Conservation (phyloP, 1,140 invertebrate genomes). For the Halyomorpha halys region DNA sequence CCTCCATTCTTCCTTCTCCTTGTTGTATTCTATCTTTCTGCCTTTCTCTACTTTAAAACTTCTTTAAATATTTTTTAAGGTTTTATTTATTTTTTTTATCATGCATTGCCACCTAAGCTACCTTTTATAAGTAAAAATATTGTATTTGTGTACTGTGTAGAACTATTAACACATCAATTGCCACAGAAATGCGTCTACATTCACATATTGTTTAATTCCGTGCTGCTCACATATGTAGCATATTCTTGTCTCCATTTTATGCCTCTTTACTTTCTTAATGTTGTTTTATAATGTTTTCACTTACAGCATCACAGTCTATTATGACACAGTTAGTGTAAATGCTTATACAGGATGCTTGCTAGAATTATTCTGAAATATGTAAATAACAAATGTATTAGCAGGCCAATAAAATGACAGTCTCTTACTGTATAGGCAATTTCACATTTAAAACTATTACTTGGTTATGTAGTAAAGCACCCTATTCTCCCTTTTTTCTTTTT, state of each 20-base stretch:
- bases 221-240: slow-evolving; percentile 15
- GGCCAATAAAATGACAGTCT: neutral
- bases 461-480: slow-evolving; percentile 25
- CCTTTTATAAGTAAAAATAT: slow-evolving; percentile 6
- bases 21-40: slow-evolving; percentile 30
- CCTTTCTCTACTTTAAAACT: slow-evolving; percentile 27
- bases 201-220: slow-evolving; percentile 15
- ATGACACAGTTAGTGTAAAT: slow-evolving; percentile 8
- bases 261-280: slow-evolving; percentile 20
- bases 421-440: slow-evolving; percentile 7
- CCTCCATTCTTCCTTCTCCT: slow-evolving; percentile 23
- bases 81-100: slow-evolving; percentile 14
- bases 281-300: slow-evolving; percentile 22
- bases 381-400: neutral
- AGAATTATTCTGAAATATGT: neutral
- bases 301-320: slow-evolving; percentile 22
- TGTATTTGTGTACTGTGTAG: slow-evolving; percentile 19
- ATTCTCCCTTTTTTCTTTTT: slow-evolving; percentile 24
- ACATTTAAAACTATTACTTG: slow-evolving; percentile 10
- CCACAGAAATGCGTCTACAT: slow-evolving; percentile 18
- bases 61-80: slow-evolving; percentile 19
- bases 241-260: slow-evolving; percentile 13
- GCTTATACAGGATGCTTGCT: slow-evolving; percentile 11
- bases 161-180: slow-evolving; percentile 16
- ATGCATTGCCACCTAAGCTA: slow-evolving; percentile 22